phyloP scores from a whole-genome alignment of 2,113 vertebrate species.

The Oenanthe melanoleuca region DNA sequence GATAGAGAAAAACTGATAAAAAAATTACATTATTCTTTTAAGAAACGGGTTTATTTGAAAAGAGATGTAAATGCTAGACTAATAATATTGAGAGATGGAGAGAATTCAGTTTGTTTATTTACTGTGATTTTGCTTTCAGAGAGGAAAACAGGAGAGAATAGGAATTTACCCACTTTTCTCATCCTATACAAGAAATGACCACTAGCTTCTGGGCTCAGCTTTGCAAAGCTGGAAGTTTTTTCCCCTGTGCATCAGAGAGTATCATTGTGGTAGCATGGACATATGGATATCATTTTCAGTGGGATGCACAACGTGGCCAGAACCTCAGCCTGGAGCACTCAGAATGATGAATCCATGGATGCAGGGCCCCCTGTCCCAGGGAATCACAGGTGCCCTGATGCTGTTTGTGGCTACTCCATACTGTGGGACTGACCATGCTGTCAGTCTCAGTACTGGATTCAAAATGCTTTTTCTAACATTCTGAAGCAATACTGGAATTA shows the following conservation, averaged over 20 bases:
- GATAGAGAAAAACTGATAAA: background rate
- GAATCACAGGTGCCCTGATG: background rate
- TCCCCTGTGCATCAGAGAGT: rapidly evolving
- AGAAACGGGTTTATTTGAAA: background rate
- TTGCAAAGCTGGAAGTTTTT: background rate
- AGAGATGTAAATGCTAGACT: background rate
- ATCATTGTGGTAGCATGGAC: rapidly evolving
- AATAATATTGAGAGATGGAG: background rate
- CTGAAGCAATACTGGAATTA: background rate
- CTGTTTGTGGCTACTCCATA: background rate
- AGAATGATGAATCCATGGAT: background rate
- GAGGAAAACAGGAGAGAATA: background rate
- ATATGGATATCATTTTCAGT: background rate
- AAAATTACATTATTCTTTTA: background rate
- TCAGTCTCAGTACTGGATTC: background rate
- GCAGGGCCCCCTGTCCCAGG: background rate
- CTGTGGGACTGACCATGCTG: rapidly evolving
- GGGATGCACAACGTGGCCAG: rapidly evolving
- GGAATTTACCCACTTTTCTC: background rate
- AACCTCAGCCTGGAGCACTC: background rate
- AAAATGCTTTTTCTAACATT: background rate
- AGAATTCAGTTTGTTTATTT: background rate
- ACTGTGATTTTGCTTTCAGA: background rate
- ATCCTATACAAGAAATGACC: background rate
- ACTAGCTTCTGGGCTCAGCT: background rate